These are phyloP conservation scores for Ganaspis sp. DNA, from an alignment of 1,140 invertebrate species.

Conservation along the genomic window DNA sequence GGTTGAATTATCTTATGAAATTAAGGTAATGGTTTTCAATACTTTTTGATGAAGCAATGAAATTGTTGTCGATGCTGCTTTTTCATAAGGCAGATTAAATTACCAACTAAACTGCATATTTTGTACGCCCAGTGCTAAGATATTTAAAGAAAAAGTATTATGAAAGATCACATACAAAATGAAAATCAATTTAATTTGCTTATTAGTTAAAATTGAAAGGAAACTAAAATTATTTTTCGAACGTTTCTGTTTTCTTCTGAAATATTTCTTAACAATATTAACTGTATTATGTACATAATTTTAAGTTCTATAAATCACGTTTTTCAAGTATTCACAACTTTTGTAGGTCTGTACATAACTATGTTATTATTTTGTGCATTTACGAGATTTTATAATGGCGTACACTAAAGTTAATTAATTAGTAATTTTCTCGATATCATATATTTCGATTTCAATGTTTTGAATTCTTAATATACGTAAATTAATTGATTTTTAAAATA, in stretches of 20 bases:
- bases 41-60: too few species aligned
- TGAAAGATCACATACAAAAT: too few species aligned
- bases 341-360: constrained; percentile 2
- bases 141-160: too few species aligned
- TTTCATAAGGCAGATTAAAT: too few species aligned
- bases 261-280: not conserved
- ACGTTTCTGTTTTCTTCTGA: not conserved
- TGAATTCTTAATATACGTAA: too few species aligned
- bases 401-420: not conserved
- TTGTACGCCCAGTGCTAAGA: too few species aligned
- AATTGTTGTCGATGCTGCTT: too few species aligned
- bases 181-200: not conserved
- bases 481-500: not conserved
- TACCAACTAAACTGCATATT: too few species aligned
- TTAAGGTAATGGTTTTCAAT: too few species aligned
- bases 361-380: not conserved
- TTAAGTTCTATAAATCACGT: not conserved
- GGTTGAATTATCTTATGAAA: too few species aligned
- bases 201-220: not conserved
- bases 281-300: not conserved
- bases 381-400: not conserved
- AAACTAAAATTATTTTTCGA: not conserved
- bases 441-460: too few species aligned
- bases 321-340: not conserved
- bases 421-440: not conserved